Evolutionary conservation across 2,113 vertebrate species (phyloP), one percentile per base, ranked within the genome.

Genomic region (Dicaeum eximium): DNA sequence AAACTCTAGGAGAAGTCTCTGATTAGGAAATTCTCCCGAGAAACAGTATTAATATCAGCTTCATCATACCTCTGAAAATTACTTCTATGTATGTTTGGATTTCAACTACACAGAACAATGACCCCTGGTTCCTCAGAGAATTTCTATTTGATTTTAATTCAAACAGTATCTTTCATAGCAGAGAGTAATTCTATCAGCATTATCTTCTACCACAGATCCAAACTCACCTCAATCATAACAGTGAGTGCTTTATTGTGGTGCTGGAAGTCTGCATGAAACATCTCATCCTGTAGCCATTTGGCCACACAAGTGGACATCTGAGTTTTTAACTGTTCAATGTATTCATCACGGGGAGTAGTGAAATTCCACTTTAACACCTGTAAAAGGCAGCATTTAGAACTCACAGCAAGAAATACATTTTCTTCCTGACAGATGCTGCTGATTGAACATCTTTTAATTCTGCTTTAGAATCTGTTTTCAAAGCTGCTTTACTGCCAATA

Each of bases 321-420:
- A 77, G 98, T 98, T 86, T 99, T 99, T 18, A 99, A 97, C 92
- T 99, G 99, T 80, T 99, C 99, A 86, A 99, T 98, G 40, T 99
- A 99, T 62, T 99, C 99, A 83, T 99, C 99, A 67, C 99, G 98
- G 23, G 99, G 99, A 45, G 98, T 98, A 61, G 98, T 99, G 95
- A 99, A 99, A 97, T 99, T 99, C 99, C 99, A 99, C 88, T 99
- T 99, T 38, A 99, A 96, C 62, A 99, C 98, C 99, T 99, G 86
- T 15, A 91, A 88, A 93, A 92, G n/a, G 22, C 30, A 96, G 51
- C n/a, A 54, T 25, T 84, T 51, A 58, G 50, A 88, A 75, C 10
- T 53, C 60, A 66, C 24, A 88, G 23, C 19, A 84, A 91, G n/a
- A 6, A 87, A n/a, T 10, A 69, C 2, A 7, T 70, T 78, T 37